Base-by-base conservation (phyloP, 2,797 vertebrate genomes). In the Selene dorsalis region DNA sequence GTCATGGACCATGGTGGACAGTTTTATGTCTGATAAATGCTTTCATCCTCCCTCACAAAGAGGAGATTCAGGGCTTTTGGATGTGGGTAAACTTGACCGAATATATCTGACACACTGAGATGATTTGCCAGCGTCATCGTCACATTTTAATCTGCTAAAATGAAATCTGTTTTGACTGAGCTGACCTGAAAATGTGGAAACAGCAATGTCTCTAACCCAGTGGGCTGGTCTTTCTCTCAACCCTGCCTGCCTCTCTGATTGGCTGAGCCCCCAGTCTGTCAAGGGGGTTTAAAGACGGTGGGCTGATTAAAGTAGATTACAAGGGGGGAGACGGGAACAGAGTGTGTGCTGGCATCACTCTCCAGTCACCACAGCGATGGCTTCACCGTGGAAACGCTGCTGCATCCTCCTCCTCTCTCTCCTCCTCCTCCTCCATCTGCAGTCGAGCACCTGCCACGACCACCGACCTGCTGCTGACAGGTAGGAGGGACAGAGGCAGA, bases 271-370 rank as follows among this genome's bases (percentile, higher is more conserved):
- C 48, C 41, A 30, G 53, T 84, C 80, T 47, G 68, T 89, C 75
- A 55, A 20, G 20, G 64, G 73, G 82, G 75, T 16, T 87, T 88
- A 87, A 6, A 81, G 78, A 10, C 55, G 10, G 86, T 80, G 88
- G 83, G 83, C 83, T 87, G 91, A 87, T 87, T 89, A 86, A 89
- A 92, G 87, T 83, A 83, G 90, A 91, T 93, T 91, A 92, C 4
- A 24, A 28, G 47, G 73, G 41, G 41, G 69, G 45, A 32, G 83
- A 48, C 59, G 73, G 41, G 63, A 73, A 75, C 52, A 77, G 66
- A 80, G 72, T 32, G 55, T 63, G 69, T 84, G 58, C 77, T 77
- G 86, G 87, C 69, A 88, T 89, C 85, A 56, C 66, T 41, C 65
- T 82, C 69, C 50, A 55, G 76, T 84, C 77, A 52, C 39, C 73